Base-by-base conservation (phyloP, 2,797 vertebrate genomes). In the Eulemur coronatus region DNA sequence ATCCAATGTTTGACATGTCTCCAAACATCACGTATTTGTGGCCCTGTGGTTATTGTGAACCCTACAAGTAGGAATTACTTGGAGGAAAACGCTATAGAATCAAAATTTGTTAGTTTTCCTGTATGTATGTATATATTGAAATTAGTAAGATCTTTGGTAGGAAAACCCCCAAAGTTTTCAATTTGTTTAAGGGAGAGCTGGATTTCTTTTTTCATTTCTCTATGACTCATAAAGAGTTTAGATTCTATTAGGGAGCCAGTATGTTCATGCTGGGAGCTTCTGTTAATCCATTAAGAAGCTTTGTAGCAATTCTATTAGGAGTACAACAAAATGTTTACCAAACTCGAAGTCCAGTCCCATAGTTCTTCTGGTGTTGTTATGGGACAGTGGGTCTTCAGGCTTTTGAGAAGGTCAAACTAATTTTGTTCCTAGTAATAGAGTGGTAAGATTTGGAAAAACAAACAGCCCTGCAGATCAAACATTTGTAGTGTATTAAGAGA, bases 371-470 rank as follows among this genome's bases (percentile, higher is more conserved):
- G 28, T 85, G 75, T 95, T 92, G 73, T 96, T 96, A 91, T 30
- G 59, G 57, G 69, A 78, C 78, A 72, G 33, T 43, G 38, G 50
- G 33, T 61, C 87, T 95, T 93, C 28, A 91, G 43, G 33, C n/a
- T 91, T 95, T 97, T 92, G 24, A 97, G 75, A 96, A 96, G 75
- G 69, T 94, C 85, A 95, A 96, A 94, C 76, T 93, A 89, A 97
- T 97, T 97, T 97, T 90, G 43, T 93, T 96, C 13, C 89, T 94
- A 85, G 55, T 70, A 43, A 30, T 30, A 93, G 28, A 73, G 41
- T 84, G 91, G 70, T 89, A 96, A 95, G 75, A 97, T 87, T 96
- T 96, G 89, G 57, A 82, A 81, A 91, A 96, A 81, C 82, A 92
- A 79, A 80, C 46, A 84, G 75, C n/a, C 41, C 35, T 41, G 67